Base-by-base conservation (phyloP, 2,888 invertebrate genomes). In the Trissonchulus latispiculum region DNA sequence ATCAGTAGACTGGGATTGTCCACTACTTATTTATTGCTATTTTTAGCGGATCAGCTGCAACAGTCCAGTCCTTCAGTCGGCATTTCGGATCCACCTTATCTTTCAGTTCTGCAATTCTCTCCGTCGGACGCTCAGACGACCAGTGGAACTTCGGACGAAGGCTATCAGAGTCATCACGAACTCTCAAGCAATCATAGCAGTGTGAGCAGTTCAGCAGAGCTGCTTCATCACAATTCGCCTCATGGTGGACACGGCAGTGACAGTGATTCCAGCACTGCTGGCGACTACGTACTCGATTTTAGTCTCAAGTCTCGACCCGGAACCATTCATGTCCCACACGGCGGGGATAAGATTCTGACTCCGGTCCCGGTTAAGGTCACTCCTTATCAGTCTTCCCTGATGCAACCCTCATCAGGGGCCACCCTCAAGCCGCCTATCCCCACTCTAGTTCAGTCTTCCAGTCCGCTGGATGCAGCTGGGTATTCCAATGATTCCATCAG, bases 401-500 rank as follows among this genome's bases (percentile, higher is more conserved):
- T n/a, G n/a, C n/a, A n/a, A n/a, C n/a, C n/a, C n/a, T n/a, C n/a
- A n/a, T n/a, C n/a, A n/a, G n/a, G n/a, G n/a, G n/a, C n/a, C n/a
- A n/a, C n/a, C n/a, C n/a, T n/a, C n/a, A n/a, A n/a, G n/a, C 81
- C 80, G 48, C 83, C 81, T 72, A 81, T 80, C 70, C 81, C 79
- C 71, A 82, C 2, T 83, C 79, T 75, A 81, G 84, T 74, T 81
- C 76, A 61, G 69, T 73, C 48, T 76, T 72, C 48, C 71, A n/a
- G n/a, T n/a, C n/a, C n/a, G n/a, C n/a, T n/a, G n/a, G n/a, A n/a
- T n/a, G n/a, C n/a, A n/a, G n/a, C n/a, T n/a, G n/a, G n/a, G n/a
- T n/a, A n/a, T n/a, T 70, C 48, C 76, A 80, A 76, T 85, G 73
- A 84, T 86, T 67, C 88, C 88, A 8, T 87, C 87, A 75, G 88